These are phyloP conservation scores for Odontamblyopus lacepedii DNA, from an alignment of 2,797 vertebrate genomes.

Conservation along the genomic window DNA sequence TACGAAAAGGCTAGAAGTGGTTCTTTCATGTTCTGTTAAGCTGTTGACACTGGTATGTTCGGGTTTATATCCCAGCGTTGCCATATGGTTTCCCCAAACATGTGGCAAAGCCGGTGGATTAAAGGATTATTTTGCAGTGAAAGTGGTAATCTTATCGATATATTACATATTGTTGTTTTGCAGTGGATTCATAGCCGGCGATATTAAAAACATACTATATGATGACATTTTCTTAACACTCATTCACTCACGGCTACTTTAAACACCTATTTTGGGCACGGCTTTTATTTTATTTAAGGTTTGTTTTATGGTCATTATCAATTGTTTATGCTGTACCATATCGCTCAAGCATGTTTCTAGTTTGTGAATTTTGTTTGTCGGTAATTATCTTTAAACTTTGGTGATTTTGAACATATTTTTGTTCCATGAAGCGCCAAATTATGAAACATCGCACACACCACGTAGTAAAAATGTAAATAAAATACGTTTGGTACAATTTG, in stretches of 20 bases:
- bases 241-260: background rate
- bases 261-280: too few species aligned
- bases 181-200: background rate
- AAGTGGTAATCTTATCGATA: background rate
- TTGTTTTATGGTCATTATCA: too few species aligned
- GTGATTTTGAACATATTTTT: background rate
- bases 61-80: background rate
- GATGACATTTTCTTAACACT: background rate
- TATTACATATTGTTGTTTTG: background rate
- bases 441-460: too few species aligned
- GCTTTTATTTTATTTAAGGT: too few species aligned
- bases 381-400: background rate
- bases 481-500: too few species aligned
- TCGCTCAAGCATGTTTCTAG: too few species aligned
- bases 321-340: too few species aligned
- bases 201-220: background rate
- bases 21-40: background rate
- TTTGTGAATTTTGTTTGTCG: too few species aligned
- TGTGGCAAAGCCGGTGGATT: background rate
- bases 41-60: background rate
- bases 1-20: background rate
- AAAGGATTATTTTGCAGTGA: background rate
- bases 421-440: too few species aligned
- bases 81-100: background rate
- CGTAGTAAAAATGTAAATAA: too few species aligned